Base-by-base conservation (phyloP, 2,888 invertebrate genomes). In the Suillia variegata region DNA sequence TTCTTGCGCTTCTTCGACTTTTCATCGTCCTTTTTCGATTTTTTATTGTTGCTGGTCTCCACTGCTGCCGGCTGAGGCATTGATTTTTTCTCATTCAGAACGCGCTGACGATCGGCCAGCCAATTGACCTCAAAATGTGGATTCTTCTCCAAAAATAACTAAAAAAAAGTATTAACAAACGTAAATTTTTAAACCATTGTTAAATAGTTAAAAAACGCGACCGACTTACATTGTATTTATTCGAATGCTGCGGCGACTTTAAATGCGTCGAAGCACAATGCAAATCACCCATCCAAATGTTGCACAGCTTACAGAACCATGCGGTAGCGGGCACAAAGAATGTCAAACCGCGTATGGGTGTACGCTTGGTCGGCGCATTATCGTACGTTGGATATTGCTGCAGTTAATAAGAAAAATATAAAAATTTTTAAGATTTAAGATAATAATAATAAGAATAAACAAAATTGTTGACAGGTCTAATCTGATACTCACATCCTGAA, bases 271-370 rank as follows among this genome's bases (percentile, higher is more conserved):
- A 92, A 0, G 94, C 94, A 79, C 94, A 93, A 80, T 93, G 93
- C 62, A 93, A 84, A 79, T 94, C 94, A 0, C 94, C 94, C 74
- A 94, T 93, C 89, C 94, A 94, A 70, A 88, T 85, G 76, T 91
- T 89, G 75, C 94, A 94, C 63, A 94, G 84, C 79, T 93, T 92
- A 84, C 94, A 94, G 83, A 91, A 94, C 94, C 94, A 94, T 26
- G 93, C 90, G 5, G 91, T 90, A 0, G 93, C 89, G 2, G 94
- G 91, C 69, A 92, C 90, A 83, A 94, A 91, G 85, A 94, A 94
- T 78, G 94, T 93, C 62, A 94, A 84, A 34, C 94, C 94, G 85
- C 91, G 88, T 56, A 94, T 93, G 17, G 93, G 93, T 6, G 91
- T 88, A 67, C 93, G 85, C 83, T 92, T 92, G 54, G 87, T 87